Percentiles rank a stretch among this genome's conserved stretches.
Evolutionary conservation across 2,113 vertebrate species (phyloP).

Genomic region (Ceyx melanurus): DNA sequence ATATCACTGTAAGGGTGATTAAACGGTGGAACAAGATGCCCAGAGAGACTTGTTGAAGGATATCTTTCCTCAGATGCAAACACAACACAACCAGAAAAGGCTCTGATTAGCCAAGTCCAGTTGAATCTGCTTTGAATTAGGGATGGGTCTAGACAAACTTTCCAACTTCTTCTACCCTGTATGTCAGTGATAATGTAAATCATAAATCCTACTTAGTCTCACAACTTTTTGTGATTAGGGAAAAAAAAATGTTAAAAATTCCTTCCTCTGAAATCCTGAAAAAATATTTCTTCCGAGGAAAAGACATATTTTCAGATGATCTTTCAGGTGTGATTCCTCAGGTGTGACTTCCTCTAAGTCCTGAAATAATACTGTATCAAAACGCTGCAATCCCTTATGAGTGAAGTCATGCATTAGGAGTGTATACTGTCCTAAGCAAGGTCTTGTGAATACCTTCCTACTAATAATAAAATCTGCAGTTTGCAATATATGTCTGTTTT

Average conservation of each 20-base stretch:
- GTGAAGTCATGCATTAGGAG: not conserved
- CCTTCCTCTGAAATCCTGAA: not conserved
- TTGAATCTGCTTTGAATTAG: not conserved
- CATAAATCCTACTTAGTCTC: not conserved
- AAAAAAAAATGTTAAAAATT: not conserved
- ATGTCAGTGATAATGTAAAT: not conserved
- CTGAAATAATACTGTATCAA: not conserved
- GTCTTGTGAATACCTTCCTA: not conserved
- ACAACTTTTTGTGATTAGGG: not conserved
- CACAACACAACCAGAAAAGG: not conserved
- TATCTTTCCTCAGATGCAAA: not conserved
- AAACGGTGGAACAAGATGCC: not conserved
- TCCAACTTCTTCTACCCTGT: not conserved
- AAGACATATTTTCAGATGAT: not conserved
- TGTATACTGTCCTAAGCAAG: not conserved
- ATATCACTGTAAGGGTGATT: not conserved
- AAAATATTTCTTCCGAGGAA: not conserved
- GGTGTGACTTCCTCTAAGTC: not conserved
- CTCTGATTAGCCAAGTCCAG: not conserved
- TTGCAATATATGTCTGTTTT: not conserved
- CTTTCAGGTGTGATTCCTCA: not conserved
- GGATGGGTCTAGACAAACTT: not conserved
- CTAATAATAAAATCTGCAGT: not conserved
- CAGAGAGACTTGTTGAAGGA: not conserved
- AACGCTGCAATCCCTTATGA: not conserved